phyloP scores from a whole-genome alignment of 1,140 invertebrate genomes.

The Cecropterus lyciades region DNA sequence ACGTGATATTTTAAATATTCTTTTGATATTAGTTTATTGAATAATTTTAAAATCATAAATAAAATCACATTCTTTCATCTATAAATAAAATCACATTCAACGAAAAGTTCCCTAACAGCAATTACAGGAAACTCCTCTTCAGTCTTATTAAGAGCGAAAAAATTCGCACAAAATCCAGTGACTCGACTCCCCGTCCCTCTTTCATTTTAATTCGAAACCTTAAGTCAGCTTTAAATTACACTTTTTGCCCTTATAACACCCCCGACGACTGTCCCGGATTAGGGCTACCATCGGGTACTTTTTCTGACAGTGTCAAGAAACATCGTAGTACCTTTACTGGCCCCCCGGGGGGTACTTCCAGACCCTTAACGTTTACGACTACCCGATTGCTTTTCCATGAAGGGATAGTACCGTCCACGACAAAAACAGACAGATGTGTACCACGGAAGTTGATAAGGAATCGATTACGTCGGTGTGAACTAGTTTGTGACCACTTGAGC shows the following conservation, averaged over 20 bases:
- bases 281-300: slow-evolving; percentile 71
- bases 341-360: slow-evolving; percentile 74
- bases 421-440: slow-evolving; percentile 72
- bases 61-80: no score
- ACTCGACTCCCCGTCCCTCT: slow-evolving; percentile 35
- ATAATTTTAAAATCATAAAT: no score
- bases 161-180: slow-evolving; percentile 14
- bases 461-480: slow-evolving; percentile 56
- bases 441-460: slow-evolving; percentile 62
- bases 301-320: slow-evolving; percentile 77
- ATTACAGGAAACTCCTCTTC: background rate
- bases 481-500: slow-evolving; percentile 3
- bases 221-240: slow-evolving; percentile 82
- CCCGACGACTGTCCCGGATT: slow-evolving; percentile 67
- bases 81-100: no score
- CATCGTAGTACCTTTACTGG: slow-evolving; percentile 68
- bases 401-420: slow-evolving; percentile 70
- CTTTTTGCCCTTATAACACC: slow-evolving; percentile 79
- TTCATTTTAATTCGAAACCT: slow-evolving; percentile 83
- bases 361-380: slow-evolving; percentile 83
- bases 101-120: background rate
- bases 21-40: no score
- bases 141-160: slow-evolving; percentile 14
- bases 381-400: slow-evolving; percentile 84
- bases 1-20: no score